A percentile compares a stretch with the other conserved stretches of the same genome.
phyloP scores from a whole-genome alignment of 53 echinoderm and acorn worm genomes.

The Echinarachnius parma region DNA sequence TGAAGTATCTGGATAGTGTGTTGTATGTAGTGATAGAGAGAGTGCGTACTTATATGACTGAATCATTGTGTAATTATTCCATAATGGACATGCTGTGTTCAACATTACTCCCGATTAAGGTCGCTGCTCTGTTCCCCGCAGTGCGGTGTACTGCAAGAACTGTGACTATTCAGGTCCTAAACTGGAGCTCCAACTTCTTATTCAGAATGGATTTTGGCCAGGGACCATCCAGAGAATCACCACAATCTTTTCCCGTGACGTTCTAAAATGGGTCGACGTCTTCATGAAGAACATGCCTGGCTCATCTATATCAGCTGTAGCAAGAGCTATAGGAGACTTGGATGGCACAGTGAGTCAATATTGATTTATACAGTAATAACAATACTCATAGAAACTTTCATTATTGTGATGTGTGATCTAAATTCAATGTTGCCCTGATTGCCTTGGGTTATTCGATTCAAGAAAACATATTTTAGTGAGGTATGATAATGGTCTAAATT shows the following conservation, averaged over 20 bases:
- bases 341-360: slow-evolving; percentile 4
- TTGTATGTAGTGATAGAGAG: no score
- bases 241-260: background rate
- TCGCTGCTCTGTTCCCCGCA: background rate
- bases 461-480: no score
- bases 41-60: no score
- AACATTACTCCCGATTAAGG: no score
- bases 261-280: background rate
- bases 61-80: no score
- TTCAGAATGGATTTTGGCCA: background rate
- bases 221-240: background rate
- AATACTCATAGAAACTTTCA: background rate
- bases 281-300: slow-evolving; percentile 4
- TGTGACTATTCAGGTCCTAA: background rate
- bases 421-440: background rate
- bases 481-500: no score
- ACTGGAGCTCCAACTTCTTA: background rate
- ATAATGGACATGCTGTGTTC: no score
- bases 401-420: background rate
- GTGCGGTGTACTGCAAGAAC: background rate
- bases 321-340: background rate
- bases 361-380: background rate
- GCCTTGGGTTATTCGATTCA: no score
- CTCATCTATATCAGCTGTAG: background rate
- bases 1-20: no score